These are phyloP conservation scores for Onchidella celtica DNA, from an alignment of 2,888 invertebrate genomes.

Conservation along the genomic window DNA sequence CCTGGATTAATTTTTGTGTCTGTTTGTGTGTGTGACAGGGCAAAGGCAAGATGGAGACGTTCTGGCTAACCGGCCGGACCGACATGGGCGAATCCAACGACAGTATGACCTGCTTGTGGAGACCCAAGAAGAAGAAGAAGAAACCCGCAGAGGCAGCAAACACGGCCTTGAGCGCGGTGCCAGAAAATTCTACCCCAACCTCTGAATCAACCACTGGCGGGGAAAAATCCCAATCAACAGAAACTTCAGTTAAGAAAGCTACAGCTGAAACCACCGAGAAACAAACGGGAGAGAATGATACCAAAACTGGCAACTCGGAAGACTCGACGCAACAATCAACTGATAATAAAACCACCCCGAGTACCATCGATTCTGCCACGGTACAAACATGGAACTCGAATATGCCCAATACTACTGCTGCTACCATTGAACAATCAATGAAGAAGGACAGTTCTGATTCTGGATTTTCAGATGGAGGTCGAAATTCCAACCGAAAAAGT, in stretches of 20 bases:
- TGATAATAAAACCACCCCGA: no score
- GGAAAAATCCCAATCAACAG: not conserved
- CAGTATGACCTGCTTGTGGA: conserved; percentile 70
- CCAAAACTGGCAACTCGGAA: not conserved
- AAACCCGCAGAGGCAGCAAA: not conserved
- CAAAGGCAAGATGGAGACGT: conserved; percentile 68
- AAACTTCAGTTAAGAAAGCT: no score
- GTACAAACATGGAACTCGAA: no score
- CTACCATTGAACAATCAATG: not conserved
- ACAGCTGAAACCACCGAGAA: no score
- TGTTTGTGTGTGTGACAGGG: no score
- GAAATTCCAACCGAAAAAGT: no score
- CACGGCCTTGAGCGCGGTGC: not conserved
- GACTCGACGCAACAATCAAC: no score
- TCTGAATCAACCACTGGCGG: not conserved
- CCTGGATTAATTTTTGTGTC: no score
- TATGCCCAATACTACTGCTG: no score
- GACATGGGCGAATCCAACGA: conserved; percentile 70
- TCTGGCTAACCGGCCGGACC: conserved; percentile 63
- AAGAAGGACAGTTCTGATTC: conserved; percentile 31
- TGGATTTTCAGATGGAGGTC: conserved; percentile 24
- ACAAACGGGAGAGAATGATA: not conserved
- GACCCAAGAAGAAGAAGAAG: conserved; percentile 58
- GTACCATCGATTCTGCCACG: no score
- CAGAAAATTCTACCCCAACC: not conserved